A percentile compares a stretch with the other conserved stretches of the same genome.
phyloP scores from a whole-genome alignment of 1,140 invertebrate genomes.

The Ips nitidus region DNA sequence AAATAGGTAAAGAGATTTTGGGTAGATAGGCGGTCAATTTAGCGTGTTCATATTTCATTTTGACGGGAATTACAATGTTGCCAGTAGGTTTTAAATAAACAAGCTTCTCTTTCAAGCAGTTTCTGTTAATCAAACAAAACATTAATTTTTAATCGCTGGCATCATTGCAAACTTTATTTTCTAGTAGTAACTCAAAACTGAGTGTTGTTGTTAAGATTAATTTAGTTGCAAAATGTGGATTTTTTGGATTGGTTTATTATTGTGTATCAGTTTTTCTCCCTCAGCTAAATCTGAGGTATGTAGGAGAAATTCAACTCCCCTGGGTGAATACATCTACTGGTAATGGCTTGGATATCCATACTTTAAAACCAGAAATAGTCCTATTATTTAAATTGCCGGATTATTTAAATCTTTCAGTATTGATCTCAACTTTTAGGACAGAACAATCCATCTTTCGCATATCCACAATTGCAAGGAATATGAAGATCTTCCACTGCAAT shows the following conservation, averaged over 20 bases:
- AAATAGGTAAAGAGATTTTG: constrained; percentile 5
- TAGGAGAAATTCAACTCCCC: constrained; percentile 9
- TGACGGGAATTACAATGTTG: constrained; percentile 7
- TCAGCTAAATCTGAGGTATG: constrained; percentile 4
- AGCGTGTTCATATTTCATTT: constrained; percentile 7
- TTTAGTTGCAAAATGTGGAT: background rate
- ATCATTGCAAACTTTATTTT: background rate
- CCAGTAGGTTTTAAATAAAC: background rate
- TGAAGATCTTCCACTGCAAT: constrained; percentile 12
- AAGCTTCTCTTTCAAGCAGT: too few relatives aligned
- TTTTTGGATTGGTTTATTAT: background rate
- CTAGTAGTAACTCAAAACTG: background rate
- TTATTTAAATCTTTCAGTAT: constrained; percentile 25
- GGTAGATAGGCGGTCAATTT: background rate
- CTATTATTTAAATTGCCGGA: constrained; percentile 28
- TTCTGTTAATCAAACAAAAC: too few relatives aligned
- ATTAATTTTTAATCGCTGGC: too few relatives aligned
- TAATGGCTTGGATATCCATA: constrained; percentile 26
- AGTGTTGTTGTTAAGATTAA: background rate
- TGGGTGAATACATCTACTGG: constrained; percentile 14
- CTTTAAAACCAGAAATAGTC: constrained; percentile 22
- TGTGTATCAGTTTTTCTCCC: constrained; percentile 18
- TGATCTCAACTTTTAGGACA: background rate
- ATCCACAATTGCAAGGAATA: constrained; percentile 17
- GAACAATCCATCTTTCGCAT: background rate